Base-by-base conservation (phyloP, 2,888 invertebrate species). In the Rhingia rostrata region DNA sequence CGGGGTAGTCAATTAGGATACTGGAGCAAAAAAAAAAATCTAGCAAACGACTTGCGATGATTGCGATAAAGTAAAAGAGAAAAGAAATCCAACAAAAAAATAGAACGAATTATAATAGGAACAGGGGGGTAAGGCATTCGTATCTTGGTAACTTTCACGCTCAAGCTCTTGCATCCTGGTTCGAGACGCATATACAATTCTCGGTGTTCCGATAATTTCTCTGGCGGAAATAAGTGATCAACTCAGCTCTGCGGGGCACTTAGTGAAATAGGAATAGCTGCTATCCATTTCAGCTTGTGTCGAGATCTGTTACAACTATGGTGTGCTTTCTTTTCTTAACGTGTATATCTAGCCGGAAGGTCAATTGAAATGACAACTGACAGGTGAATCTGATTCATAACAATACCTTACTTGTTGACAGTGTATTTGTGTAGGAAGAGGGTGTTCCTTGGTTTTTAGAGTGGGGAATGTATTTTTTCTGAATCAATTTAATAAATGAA, bases 1-100 rank as follows among this genome's bases (percentile, higher is more conserved):
- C 47, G 41, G 61, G 75, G 66, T 60, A 70, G 54, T 78, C 82
- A 72, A 82, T 82, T 72, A 78, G 53, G 72, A 78, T 39, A 78
- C 22, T 22, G 22, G 22, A 22, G 22, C 66, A 78, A 66, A 70
- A 63, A 58, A 60, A 66, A 66, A 81, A 30, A 49, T 39, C 60
- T 69, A 75, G 69, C 51, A 58, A 66, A 77, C 37, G 70, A 66
- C 14, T 32, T 22, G 6, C 30, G 43, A 39, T 64, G 60, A 37
- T 45, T 61, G 49, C n/a, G 9, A 53, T 51, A 41, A 32, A 56
- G 14, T 51, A 41, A 49, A 39, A 39, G 32, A 72, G 43, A 51
- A 33, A 7, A 37, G 5, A 53, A 22, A 22, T 22, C 22, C 1
- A 73, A 33, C 6, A 12, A 12, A 33, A 4, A 32, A 12, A 45